Percentiles rank a stretch among this genome's conserved stretches.
Evolutionary conservation across 2,888 invertebrate species (phyloP).

Genomic region (Eulithis prunata): DNA sequence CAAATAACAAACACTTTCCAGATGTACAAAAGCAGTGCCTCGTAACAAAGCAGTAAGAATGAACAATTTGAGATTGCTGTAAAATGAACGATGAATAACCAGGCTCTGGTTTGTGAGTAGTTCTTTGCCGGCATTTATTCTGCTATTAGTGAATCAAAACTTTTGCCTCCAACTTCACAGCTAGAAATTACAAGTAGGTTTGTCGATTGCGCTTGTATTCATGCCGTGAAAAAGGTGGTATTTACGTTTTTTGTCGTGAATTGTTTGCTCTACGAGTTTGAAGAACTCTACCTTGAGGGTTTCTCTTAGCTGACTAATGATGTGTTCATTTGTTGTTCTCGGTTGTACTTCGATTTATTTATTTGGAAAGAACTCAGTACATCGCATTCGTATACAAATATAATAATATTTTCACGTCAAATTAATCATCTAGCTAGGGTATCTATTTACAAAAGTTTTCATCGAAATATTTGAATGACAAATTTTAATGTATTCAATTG

Average conservation of each 20-base stretch:
- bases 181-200: conserved; percentile 16
- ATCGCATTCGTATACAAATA: too few relatives aligned
- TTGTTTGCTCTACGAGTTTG: background rate
- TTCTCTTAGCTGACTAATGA: too few relatives aligned
- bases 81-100: conserved; percentile 57
- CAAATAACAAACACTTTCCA: conserved; percentile 37
- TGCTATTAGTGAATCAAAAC: conserved; percentile 60
- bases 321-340: too few relatives aligned
- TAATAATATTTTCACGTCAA: too few relatives aligned
- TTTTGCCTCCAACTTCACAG: conserved; percentile 44
- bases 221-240: background rate
- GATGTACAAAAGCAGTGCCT: conserved; percentile 41
- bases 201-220: background rate
- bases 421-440: too few relatives aligned
- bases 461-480: conserved; percentile 22
- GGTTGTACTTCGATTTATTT: too few relatives aligned
- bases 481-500: conserved; percentile 24
- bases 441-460: too few relatives aligned
- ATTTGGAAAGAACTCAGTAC: too few relatives aligned
- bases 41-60: conserved; percentile 46
- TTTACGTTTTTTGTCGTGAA: background rate
- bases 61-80: conserved; percentile 57
- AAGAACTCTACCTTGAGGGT: too few relatives aligned
- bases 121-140: conserved; percentile 53
- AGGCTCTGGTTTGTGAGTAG: conserved; percentile 47